Evolutionary conservation across 2,113 vertebrate genomes (phyloP), one percentile per base, ranked within the genome.

Genomic region (Accipiter cooperii): DNA sequence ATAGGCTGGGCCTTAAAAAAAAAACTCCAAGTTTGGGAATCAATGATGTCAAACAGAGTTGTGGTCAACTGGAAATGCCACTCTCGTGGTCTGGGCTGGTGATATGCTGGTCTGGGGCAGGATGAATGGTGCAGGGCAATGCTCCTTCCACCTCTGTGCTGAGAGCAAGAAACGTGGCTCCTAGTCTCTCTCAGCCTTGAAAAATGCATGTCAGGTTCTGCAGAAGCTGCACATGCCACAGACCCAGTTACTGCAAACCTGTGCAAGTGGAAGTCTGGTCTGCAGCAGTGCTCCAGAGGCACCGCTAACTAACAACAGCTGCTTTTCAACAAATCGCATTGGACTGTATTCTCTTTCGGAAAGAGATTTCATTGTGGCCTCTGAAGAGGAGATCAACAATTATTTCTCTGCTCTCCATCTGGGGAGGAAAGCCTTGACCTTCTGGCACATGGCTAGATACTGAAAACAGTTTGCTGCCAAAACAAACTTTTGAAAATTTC

Each of bases 351-450:
- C 71, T 51, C 85, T 42, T 58, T 52, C 3, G 10, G 64, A 74
- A 79, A 52, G 63, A 77, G 54, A 38, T 64, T 78, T 71, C 79
- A 8, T 1, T 36, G 71, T 69, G 54, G 87, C 89, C 84, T 94
- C 80, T 73, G 9, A 84, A 75, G 77, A 87, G 87, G 81, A 87
- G 60, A 89, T 47, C 57, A 33, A 75, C 28, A 69, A 80, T 85
- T 83, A 76, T 58, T 85, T 66, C 78, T 80, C 74, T 19, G 58
- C 63, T 92, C 42, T 95, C 57, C 60, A 31, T 84, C 70, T 91
- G 78, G 14, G 57, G 70, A 95, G 78, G 77, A 79, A 85, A 93
- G 63, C 87, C 70, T 87, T 91, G 96, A 85, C 91, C 84, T 89
- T 76, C 87, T 93, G 87, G 94, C 89, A 82, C 71, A 52, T 18